Percentiles rank a stretch among this genome's conserved stretches.
These are phyloP conservation scores for Xylocampa areola DNA, from an alignment of 2,888 invertebrate species.

Conservation along the genomic window DNA sequence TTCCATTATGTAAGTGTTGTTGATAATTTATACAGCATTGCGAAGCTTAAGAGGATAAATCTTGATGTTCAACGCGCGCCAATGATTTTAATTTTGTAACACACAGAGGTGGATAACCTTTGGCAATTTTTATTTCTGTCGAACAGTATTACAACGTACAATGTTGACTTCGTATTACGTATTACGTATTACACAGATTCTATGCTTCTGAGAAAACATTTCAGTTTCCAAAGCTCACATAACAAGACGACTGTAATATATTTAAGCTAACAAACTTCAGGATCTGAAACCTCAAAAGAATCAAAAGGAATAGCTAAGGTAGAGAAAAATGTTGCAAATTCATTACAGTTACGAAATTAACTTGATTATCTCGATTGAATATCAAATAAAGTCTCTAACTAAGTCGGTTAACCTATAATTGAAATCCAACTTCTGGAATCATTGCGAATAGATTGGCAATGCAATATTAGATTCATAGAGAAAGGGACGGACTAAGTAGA, in stretches of 20 bases:
- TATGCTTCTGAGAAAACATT: constrained; percentile 7
- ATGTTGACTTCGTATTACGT: constrained; percentile 20
- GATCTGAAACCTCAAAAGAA: constrained; percentile 12
- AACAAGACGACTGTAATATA: constrained; percentile 6
- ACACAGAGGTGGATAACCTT: constrained; percentile 41
- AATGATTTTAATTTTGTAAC: constrained; percentile 49
- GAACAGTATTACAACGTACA: constrained; percentile 18
- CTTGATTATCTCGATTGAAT: constrained; percentile 27
- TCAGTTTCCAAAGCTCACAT: constrained; percentile 4
- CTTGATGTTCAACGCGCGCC: constrained; percentile 33
- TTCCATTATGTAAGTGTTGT: constrained; percentile 13
- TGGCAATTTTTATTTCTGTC: constrained; percentile 39
- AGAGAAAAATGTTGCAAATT: constrained; percentile 6
- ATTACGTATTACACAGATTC: not conserved
- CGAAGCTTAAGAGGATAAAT: constrained; percentile 39
- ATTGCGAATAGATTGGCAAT: too few relatives aligned
- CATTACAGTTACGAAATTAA: constrained; percentile 22
- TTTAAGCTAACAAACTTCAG: constrained; percentile 3
- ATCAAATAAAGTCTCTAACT: constrained; percentile 16
- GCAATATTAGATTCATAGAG: too few relatives aligned
- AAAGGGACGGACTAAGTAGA: too few relatives aligned
- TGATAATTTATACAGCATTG: constrained; percentile 10
- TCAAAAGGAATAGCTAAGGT: not conserved
- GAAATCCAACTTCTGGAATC: constrained; percentile 12
- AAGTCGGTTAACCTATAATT: constrained; percentile 14